These are phyloP conservation scores for Epinephelus fuscoguttatus DNA, from an alignment of 2,113 vertebrate species.

Conservation along the genomic window DNA sequence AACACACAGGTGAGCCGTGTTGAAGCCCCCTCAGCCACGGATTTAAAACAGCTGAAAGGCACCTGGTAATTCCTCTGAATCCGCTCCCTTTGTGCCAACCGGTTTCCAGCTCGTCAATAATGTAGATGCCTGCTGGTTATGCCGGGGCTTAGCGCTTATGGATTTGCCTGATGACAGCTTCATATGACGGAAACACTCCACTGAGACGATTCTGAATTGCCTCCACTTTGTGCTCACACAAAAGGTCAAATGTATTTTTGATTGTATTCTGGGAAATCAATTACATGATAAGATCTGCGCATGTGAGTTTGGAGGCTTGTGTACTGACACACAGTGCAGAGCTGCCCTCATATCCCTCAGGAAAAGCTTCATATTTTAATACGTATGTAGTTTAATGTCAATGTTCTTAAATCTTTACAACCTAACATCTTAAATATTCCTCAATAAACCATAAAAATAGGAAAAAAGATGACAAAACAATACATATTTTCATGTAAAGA, in stretches of 20 bases:
- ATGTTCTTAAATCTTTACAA: neutral
- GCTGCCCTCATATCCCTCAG: neutral
- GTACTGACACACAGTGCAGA: neutral
- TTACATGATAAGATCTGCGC: conserved; percentile 48
- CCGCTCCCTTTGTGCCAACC: conserved; percentile 29
- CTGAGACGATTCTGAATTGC: conserved; percentile 36
- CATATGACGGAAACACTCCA: conserved; percentile 36
- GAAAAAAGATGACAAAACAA: neutral
- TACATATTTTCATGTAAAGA: neutral
- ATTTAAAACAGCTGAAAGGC: conserved; percentile 24
- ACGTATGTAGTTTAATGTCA: too few relatives aligned
- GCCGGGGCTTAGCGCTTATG: conserved; percentile 12
- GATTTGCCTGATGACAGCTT: conserved; percentile 61
- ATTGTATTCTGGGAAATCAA: conserved; percentile 48
- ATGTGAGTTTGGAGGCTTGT: conserved; percentile 20
- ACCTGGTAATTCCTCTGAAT: conserved; percentile 35
- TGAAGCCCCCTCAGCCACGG: neutral
- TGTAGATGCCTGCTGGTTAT: conserved; percentile 53
- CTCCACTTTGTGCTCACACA: conserved; percentile 15
- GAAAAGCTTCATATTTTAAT: neutral
- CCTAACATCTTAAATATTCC: neutral
- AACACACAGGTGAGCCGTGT: conserved; percentile 6
- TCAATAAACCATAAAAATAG: neutral
- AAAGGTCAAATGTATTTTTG: conserved; percentile 42
- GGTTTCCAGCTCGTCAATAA: conserved; percentile 53